Percentiles rank a stretch among this genome's conserved stretches.
Conservation (phyloP, 2,797 vertebrate species). For the Scyliorhinus canicula region DNA sequence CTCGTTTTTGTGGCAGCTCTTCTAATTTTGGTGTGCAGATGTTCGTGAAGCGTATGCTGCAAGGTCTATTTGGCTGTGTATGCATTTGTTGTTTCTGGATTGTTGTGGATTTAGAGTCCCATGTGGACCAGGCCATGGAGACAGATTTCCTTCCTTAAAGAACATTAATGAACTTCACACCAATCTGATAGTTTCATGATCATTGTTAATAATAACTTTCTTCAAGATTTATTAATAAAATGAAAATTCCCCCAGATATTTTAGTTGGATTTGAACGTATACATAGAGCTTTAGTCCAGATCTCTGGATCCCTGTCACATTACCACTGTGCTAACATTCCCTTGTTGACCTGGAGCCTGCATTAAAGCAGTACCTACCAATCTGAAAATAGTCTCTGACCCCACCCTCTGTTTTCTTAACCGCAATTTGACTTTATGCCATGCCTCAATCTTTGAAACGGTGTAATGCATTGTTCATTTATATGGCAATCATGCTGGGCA, state of each 20-base stretch:
- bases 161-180: background rate
- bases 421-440: background rate
- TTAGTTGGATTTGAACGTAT: background rate
- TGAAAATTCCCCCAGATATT: background rate
- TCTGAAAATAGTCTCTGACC: background rate
- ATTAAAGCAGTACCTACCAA: background rate
- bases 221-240: background rate
- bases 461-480: background rate
- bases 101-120: background rate
- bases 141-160: no score
- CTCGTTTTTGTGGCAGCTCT: no score
- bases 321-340: background rate
- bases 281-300: background rate
- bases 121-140: no score
- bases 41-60: no score
- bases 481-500: background rate
- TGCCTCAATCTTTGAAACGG: background rate
- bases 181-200: background rate
- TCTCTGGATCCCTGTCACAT: background rate
- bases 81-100: background rate
- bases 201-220: background rate
- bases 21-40: no score
- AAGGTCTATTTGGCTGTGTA: no score
- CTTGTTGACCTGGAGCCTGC: background rate
- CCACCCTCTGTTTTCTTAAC: background rate